phyloP scores from a whole-genome alignment of 2,113 vertebrate genomes.

The Proterorhinus semilunaris region DNA sequence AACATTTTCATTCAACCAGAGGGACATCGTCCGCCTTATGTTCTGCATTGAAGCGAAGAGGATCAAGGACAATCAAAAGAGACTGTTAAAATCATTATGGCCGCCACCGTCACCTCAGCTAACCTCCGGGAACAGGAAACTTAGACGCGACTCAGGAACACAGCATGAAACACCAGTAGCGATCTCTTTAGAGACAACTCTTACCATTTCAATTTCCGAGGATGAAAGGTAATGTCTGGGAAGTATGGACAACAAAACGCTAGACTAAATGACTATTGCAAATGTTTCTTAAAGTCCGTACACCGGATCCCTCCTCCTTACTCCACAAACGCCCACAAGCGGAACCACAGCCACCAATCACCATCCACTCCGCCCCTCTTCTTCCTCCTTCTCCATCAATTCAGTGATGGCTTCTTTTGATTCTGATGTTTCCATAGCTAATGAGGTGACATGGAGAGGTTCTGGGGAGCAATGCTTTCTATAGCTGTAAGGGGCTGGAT shows the following conservation, averaged over 20 bases:
- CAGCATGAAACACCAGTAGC: not conserved
- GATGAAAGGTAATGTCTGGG: not conserved
- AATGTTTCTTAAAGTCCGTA: conserved; percentile 42
- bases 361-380: conserved; percentile 39
- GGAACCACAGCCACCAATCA: conserved; percentile 57
- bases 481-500: conserved; percentile 40
- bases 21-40: not conserved
- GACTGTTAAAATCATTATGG: not conserved
- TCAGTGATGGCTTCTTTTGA: conserved; percentile 47
- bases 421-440: conserved; percentile 56
- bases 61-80: conserved; percentile 6
- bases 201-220: not conserved
- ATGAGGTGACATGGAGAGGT: conserved; percentile 62
- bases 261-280: conserved; percentile 18
- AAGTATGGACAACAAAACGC: not conserved
- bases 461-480: conserved; percentile 21
- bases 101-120: not conserved
- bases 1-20: not conserved
- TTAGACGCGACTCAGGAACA: not conserved
- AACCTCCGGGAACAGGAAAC: not conserved
- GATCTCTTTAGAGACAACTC: not conserved
- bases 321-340: conserved; percentile 57
- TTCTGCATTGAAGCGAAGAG: conserved; percentile 8
- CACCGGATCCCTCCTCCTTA: conserved; percentile 29
- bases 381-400: conserved; percentile 59